phyloP scores from a whole-genome alignment of 1,140 invertebrate genomes.

The Tetragonula clypearis region DNA sequence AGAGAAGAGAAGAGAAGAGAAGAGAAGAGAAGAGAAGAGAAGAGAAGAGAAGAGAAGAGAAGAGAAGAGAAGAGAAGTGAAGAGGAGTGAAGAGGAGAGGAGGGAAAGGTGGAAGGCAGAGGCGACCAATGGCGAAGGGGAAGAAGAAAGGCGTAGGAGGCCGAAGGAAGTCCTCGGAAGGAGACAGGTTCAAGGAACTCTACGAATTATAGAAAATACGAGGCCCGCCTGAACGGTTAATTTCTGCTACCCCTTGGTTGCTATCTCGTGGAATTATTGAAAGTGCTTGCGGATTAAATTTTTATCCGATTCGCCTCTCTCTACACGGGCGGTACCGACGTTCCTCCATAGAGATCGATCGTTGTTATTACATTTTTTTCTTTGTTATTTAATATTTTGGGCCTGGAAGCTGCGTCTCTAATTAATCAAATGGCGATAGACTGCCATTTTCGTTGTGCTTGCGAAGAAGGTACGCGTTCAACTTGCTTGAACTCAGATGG shows the following conservation, averaged over 20 bases:
- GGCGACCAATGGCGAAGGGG: not conserved
- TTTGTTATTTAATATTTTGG: not conserved
- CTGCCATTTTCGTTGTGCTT: not conserved
- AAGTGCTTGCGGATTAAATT: conserved; percentile 15
- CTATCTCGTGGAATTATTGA: conserved; percentile 24
- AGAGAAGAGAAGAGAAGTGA: not conserved
- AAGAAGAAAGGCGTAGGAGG: conserved; percentile 32
- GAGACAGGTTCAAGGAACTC: conserved; percentile 54
- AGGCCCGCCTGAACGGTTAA: conserved; percentile 16
- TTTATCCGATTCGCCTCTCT: conserved; percentile 25
- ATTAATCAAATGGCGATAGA: not conserved
- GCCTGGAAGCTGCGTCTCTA: not conserved
- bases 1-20: too few relatives aligned
- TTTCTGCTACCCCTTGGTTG: conserved; percentile 25
- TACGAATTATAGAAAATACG: conserved; percentile 60
- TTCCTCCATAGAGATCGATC: not conserved
- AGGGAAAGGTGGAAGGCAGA: not conserved
- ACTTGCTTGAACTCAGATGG: not conserved
- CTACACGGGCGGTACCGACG: not conserved
- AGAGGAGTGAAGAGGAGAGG: not conserved
- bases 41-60: not conserved
- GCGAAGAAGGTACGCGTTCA: not conserved
- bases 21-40: too few relatives aligned
- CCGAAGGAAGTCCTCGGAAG: conserved; percentile 45
- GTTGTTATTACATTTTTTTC: not conserved